A percentile compares a stretch with the other conserved stretches of the same genome.
Evolutionary conservation across 2,113 vertebrate species (phyloP).

Genomic region (Neopipo cinnamomea): DNA sequence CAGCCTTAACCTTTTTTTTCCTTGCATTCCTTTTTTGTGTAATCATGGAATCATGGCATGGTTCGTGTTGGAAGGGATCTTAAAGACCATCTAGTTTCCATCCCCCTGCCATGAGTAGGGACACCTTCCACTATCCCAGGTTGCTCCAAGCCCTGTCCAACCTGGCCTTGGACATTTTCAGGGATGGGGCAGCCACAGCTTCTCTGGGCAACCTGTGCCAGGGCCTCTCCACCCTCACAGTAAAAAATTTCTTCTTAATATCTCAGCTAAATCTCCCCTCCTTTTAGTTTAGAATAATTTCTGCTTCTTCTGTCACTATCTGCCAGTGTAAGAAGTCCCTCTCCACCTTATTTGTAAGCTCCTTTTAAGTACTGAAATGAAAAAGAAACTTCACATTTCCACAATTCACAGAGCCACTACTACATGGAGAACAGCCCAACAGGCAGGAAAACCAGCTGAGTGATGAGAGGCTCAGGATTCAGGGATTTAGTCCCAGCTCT

Average conservation of each 20-base stretch:
- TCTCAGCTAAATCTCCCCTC: background rate
- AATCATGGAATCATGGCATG: accelerated
- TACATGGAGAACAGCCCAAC: background rate
- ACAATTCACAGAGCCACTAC: background rate
- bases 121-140: background rate
- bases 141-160: accelerated
- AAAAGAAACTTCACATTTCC: background rate
- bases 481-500: background rate
- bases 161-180: background rate
- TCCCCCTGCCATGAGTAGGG: accelerated
- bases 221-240: background rate
- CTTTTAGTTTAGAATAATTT: background rate
- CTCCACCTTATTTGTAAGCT: background rate
- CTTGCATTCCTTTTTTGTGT: background rate
- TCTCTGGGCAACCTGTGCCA: accelerated
- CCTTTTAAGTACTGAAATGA: background rate
- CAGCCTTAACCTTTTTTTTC: background rate
- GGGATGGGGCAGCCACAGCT: background rate
- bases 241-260: background rate
- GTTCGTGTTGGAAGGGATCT: background rate
- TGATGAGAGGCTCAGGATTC: background rate
- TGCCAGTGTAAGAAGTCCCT: background rate
- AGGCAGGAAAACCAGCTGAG: background rate
- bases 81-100: background rate
- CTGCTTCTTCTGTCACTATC: accelerated